Evolutionary conservation across 2,888 invertebrate species (phyloP).

Genomic region (Dromius quadrimaculatus): DNA sequence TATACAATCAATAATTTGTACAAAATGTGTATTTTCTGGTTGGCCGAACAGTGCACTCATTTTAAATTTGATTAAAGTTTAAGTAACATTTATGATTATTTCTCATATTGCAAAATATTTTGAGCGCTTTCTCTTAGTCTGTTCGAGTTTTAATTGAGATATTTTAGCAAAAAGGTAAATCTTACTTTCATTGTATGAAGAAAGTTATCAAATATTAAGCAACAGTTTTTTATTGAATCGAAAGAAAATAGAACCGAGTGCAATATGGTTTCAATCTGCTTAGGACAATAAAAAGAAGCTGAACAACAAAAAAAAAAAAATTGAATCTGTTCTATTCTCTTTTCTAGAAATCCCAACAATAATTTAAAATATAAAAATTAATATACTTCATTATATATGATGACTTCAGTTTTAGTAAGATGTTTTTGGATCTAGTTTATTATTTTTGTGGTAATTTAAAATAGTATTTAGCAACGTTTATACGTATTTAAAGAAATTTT

Average conservation of each 20-base stretch:
- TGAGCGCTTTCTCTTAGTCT: conserved; percentile 9
- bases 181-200: conserved; percentile 24
- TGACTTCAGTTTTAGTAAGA: too few species aligned
- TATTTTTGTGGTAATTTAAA: too few species aligned
- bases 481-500: too few species aligned
- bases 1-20: neutral
- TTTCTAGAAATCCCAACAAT: too few species aligned
- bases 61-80: conserved; percentile 2
- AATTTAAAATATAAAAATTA: too few species aligned
- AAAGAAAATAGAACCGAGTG: conserved; percentile 23
- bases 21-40: neutral
- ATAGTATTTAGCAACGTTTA: too few species aligned
- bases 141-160: conserved; percentile 24
- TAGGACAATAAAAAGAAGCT: too few species aligned
- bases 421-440: too few species aligned
- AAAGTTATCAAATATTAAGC: conserved; percentile 30
- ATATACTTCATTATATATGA: too few species aligned
- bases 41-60: neutral
- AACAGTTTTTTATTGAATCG: conserved; percentile 18
- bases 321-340: neutral
- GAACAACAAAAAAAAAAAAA: neutral
- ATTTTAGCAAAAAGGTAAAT: conserved; percentile 12
- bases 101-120: conserved; percentile 21
- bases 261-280: too few species aligned
- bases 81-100: conserved; percentile 1